Percentiles rank a stretch among this genome's conserved stretches.
phyloP scores from a whole-genome alignment of 2,797 vertebrate species.

The Anolis apletophallus region DNA sequence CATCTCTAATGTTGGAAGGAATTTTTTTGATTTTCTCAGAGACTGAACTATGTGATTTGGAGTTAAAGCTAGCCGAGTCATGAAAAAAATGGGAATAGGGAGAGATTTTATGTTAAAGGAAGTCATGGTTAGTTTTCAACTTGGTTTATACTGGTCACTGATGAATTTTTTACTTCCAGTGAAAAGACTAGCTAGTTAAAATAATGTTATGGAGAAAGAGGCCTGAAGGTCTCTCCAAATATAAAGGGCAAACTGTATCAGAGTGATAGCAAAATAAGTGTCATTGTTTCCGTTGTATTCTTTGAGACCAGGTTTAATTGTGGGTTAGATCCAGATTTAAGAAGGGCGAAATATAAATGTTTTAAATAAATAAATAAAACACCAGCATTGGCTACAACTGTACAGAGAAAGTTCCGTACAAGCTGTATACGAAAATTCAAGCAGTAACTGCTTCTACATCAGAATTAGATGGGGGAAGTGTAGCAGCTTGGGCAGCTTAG shows the following conservation, averaged over 20 bases:
- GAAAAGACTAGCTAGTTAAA: background rate
- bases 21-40: background rate
- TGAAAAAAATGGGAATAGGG: background rate
- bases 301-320: background rate
- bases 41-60: background rate
- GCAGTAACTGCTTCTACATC: too few relatives aligned
- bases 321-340: background rate
- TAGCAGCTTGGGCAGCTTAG: too few relatives aligned
- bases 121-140: background rate
- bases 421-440: too few relatives aligned
- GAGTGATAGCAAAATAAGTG: background rate
- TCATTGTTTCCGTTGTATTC: background rate
- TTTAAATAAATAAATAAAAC: too few relatives aligned
- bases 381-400: background rate
- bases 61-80: background rate
- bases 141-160: background rate
- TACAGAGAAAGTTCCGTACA: too few relatives aligned
- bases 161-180: background rate
- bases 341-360: too few relatives aligned
- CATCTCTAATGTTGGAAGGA: background rate
- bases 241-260: background rate
- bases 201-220: background rate
- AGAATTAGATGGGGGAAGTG: background rate
- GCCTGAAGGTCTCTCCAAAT: background rate
- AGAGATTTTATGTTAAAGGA: background rate